Base-by-base conservation (phyloP, 2,888 invertebrate species). In the Tigriopus californicus region DNA sequence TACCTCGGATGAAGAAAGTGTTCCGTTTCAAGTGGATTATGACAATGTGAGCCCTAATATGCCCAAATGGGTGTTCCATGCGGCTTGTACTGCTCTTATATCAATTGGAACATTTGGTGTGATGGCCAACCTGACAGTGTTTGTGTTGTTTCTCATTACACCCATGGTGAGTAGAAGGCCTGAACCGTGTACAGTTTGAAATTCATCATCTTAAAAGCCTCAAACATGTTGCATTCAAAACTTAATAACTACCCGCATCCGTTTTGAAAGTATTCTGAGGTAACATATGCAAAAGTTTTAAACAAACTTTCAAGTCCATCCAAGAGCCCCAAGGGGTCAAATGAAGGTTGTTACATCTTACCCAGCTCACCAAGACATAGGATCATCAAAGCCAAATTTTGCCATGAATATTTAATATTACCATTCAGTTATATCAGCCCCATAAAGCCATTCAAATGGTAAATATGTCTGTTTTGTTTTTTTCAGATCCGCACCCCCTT, bases 401-500 rank as follows among this genome's bases (percentile, higher is more conserved):
- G n/a, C n/a, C n/a, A n/a, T n/a, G n/a, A n/a, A n/a, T n/a, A n/a
- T n/a, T n/a, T n/a, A n/a, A n/a, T n/a, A n/a, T n/a, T n/a, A n/a
- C n/a, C n/a, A n/a, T n/a, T n/a, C n/a, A n/a, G n/a, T n/a, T n/a
- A n/a, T n/a, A n/a, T n/a, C n/a, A n/a, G n/a, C n/a, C n/a, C n/a
- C n/a, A n/a, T n/a, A n/a, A n/a, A n/a, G n/a, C n/a, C n/a, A n/a
- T n/a, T n/a, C n/a, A n/a, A n/a, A n/a, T n/a, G n/a, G n/a, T n/a
- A n/a, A n/a, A n/a, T n/a, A n/a, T n/a, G n/a, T n/a, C n/a, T n/a
- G n/a, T 52, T 52, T 24, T 52, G 1, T 51, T 51, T 10, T 13
- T 18, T 56, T 46, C 46, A 56, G 56, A 41, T 56, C 3, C 56
- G 25, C 10, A 56, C 56, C 1, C 56, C 56, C 22, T 56, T 56